phyloP scores from a whole-genome alignment of 2,797 vertebrate species.

The Vultur gryphus region DNA sequence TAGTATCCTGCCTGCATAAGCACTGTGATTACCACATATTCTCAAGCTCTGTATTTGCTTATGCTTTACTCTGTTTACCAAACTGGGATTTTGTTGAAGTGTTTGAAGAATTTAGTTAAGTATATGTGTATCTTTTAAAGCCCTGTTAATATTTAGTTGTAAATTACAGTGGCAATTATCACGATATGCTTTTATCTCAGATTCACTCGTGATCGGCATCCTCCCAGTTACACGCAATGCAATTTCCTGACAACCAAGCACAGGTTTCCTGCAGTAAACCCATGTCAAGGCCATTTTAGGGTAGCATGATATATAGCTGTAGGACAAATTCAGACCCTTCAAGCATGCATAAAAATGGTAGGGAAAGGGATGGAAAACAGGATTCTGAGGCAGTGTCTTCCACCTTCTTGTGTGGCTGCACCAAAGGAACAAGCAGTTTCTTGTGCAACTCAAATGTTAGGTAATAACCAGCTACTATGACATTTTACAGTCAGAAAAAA shows the following conservation, averaged over 20 bases:
- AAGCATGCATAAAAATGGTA: not conserved
- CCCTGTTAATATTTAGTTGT: not conserved
- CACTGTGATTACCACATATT: not conserved
- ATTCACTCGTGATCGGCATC: not conserved
- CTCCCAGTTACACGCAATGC: accelerated
- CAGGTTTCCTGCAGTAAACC: not conserved
- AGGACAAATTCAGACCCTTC: not conserved
- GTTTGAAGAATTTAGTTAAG: not conserved
- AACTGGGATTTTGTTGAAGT: not conserved
- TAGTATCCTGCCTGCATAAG: not conserved
- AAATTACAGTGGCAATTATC: not conserved
- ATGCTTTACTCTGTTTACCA: not conserved
- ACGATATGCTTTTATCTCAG: not conserved
- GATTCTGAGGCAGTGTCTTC: not conserved
- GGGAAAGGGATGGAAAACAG: not conserved
- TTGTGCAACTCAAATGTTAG: not conserved
- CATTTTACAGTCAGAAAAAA: not conserved
- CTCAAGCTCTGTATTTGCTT: not conserved
- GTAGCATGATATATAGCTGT: accelerated
- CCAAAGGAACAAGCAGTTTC: not conserved
- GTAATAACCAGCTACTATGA: not conserved
- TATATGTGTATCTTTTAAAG: not conserved
- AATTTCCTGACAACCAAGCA: not conserved
- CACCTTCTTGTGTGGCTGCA: not conserved
- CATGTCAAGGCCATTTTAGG: not conserved